A percentile compares a stretch with the other conserved stretches of the same genome.
Evolutionary conservation across 2,888 invertebrate genomes (phyloP).

Genomic region (Leptopilina syphax): DNA sequence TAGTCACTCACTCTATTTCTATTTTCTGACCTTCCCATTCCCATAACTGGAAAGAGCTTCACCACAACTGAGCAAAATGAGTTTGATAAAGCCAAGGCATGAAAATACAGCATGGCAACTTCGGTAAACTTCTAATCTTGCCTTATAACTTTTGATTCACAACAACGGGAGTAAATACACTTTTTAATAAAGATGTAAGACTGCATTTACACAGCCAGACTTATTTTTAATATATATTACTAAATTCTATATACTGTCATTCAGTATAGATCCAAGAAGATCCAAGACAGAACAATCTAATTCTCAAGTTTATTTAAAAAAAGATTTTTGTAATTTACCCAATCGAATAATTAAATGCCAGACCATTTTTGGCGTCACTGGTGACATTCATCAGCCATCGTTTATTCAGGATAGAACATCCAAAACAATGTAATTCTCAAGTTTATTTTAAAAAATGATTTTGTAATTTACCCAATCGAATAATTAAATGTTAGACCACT

Average conservation of each 20-base stretch:
- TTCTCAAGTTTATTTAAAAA: too few relatives aligned
- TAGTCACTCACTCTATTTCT: background rate
- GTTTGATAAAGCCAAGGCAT: constrained; percentile 20
- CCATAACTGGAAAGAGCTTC: background rate
- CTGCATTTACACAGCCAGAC: background rate
- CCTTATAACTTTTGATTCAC: constrained; percentile 6
- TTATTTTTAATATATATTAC: background rate
- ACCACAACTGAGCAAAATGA: constrained; percentile 2
- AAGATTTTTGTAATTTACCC: too few relatives aligned
- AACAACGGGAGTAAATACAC: background rate
- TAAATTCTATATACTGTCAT: background rate
- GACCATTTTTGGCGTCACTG: too few relatives aligned
- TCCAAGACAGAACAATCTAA: too few relatives aligned
- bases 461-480: too few relatives aligned
- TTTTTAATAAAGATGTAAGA: background rate
- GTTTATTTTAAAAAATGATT: too few relatives aligned
- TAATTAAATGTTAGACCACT: too few relatives aligned
- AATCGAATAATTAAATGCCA: too few relatives aligned
- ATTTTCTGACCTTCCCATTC: background rate
- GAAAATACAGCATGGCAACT: constrained; percentile 15
- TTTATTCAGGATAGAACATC: too few relatives aligned
- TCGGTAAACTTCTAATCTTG: constrained; percentile 22
- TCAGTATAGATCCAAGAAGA: too few relatives aligned
- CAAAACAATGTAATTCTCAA: too few relatives aligned
- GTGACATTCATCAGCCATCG: too few relatives aligned